Percentiles rank a stretch among this genome's conserved stretches.
Conservation (phyloP, 2,888 invertebrate species). For the Heliconius aoede region DNA sequence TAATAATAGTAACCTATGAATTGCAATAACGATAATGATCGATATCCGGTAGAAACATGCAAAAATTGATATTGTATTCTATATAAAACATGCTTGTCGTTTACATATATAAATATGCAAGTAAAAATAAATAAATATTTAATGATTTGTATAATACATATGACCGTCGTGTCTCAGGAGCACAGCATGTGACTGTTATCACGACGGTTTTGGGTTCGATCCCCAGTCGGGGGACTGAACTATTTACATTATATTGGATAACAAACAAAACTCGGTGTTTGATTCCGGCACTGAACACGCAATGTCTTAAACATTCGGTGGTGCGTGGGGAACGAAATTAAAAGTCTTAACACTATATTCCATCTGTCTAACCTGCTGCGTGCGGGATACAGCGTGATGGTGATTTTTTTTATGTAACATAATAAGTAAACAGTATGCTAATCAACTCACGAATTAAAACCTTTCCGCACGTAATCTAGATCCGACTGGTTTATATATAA, state of each 20-base stretch:
- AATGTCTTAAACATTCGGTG: neutral
- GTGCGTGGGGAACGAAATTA: too few species aligned
- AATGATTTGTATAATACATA: neutral
- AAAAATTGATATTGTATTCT: slow-evolving; percentile 15
- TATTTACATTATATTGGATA: too few species aligned
- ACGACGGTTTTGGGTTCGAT: too few species aligned
- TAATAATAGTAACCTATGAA: neutral
- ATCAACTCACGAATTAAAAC: slow-evolving; percentile 23
- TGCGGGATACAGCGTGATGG: neutral
- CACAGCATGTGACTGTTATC: too few species aligned
- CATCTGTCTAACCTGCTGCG: neutral
- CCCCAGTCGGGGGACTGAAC: too few species aligned
- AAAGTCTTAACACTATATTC: too few species aligned
- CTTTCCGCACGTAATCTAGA: slow-evolving; percentile 25
- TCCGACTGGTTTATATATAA: slow-evolving; percentile 27
- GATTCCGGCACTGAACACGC: neutral
- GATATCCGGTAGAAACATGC: slow-evolving; percentile 21
- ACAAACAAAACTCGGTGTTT: neutral
- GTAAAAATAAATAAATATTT: neutral
- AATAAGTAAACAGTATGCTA: slow-evolving; percentile 9
- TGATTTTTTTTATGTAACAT: neutral
- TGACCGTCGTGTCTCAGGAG: too few species aligned
- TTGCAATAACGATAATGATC: slow-evolving; percentile 19
- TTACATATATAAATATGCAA: slow-evolving; percentile 1
- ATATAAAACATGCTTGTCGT: neutral